Percentiles rank a stretch among this genome's conserved stretches.
Evolutionary conservation across 2,888 invertebrate genomes (phyloP).

Genomic region (Cephus pygmeus): DNA sequence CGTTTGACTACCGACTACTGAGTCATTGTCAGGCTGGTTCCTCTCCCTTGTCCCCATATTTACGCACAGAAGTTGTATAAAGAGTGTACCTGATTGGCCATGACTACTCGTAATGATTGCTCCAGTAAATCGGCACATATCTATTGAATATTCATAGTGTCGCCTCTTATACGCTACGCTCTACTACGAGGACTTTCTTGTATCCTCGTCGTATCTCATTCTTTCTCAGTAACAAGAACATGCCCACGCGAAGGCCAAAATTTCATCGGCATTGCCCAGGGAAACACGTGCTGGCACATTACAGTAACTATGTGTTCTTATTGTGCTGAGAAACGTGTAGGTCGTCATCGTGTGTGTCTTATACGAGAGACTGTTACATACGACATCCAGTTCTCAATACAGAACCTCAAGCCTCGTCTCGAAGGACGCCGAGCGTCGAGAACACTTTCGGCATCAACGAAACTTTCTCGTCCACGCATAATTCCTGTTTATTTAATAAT

Average conservation of each 20-base stretch:
- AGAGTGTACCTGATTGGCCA: not conserved
- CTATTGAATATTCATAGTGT: slow-evolving; percentile 7
- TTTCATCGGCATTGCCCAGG: not conserved
- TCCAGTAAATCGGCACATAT: slow-evolving; percentile 10
- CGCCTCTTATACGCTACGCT: slow-evolving; percentile 8
- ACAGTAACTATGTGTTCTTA: not conserved
- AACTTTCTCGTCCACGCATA: slow-evolving; percentile 59
- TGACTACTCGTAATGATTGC: not conserved
- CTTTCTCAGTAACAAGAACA: not conserved
- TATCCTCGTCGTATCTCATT: not conserved
- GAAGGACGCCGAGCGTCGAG: slow-evolving; percentile 8
- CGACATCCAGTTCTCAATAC: not conserved
- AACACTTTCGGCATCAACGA: slow-evolving; percentile 58
- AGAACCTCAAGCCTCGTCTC: not conserved
- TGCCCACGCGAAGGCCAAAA: not conserved
- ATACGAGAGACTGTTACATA: slow-evolving; percentile 12
- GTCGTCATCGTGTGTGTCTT: slow-evolving; percentile 9
- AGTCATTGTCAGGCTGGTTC: not conserved
- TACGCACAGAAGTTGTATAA: not conserved
- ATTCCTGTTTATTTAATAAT: slow-evolving; percentile 63
- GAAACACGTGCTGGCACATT: not conserved
- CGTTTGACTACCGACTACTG: slow-evolving; percentile 11
- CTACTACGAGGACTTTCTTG: not conserved
- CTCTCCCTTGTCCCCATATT: not conserved
- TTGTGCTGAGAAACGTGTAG: not conserved